phyloP scores from a whole-genome alignment of 2,888 invertebrate genomes.

The Hartigia nigra region DNA sequence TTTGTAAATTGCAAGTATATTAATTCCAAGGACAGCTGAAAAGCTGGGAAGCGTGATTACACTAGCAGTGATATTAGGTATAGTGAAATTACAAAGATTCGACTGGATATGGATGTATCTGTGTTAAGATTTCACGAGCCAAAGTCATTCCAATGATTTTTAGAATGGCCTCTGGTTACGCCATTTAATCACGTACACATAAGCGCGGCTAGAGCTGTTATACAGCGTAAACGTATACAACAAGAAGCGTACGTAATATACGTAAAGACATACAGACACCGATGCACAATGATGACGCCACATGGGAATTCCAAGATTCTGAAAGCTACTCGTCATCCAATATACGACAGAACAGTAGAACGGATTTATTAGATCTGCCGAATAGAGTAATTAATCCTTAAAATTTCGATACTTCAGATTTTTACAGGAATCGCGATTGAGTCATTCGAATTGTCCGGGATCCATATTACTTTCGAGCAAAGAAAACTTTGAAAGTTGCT shows the following conservation, averaged over 20 bases:
- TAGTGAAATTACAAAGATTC: no score
- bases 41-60: background rate
- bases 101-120: background rate
- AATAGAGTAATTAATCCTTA: background rate
- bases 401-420: background rate
- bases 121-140: background rate
- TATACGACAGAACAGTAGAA: background rate
- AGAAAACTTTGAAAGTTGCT: no score
- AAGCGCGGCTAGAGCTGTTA: background rate
- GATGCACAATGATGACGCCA: conserved; percentile 25
- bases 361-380: background rate
- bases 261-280: background rate
- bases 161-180: background rate
- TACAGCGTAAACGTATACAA: background rate
- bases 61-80: no score
- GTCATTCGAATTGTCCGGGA: background rate
- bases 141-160: background rate
- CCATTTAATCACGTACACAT: background rate
- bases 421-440: background rate
- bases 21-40: background rate
- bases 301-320: conserved; percentile 28
- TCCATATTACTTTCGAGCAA: background rate
- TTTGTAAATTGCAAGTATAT: no score
- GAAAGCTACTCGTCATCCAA: conserved; percentile 10
- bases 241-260: background rate